phyloP scores from a whole-genome alignment of 2,888 invertebrate genomes.

The Drosophila ustulata region DNA sequence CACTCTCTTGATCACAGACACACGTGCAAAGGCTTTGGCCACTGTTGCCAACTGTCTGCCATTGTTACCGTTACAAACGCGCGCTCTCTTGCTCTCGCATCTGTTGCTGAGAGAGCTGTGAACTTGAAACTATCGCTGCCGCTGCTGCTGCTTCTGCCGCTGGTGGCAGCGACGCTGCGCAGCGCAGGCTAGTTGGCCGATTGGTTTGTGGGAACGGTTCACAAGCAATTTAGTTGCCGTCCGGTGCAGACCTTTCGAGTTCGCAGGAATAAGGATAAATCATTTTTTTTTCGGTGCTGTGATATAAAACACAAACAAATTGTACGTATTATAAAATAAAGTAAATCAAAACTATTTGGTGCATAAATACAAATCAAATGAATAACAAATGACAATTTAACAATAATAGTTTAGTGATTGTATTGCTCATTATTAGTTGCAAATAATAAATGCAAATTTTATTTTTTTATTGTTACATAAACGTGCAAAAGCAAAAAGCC shows the following conservation, averaged over 20 bases:
- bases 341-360: constrained; percentile 21
- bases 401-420: constrained; percentile 16
- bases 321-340: constrained; percentile 74
- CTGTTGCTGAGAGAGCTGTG: constrained; percentile 65
- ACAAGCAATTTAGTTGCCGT: constrained; percentile 83
- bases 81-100: constrained; percentile 36
- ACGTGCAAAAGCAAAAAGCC: constrained; percentile 29
- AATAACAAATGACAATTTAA: constrained; percentile 16
- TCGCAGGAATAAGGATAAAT: constrained; percentile 75
- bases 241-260: constrained; percentile 82
- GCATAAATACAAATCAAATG: constrained; percentile 31
- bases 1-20: constrained; percentile 36
- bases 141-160: constrained; percentile 7
- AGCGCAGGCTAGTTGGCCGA: constrained; percentile 65
- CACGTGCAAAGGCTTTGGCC: constrained; percentile 41
- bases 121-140: constrained; percentile 48
- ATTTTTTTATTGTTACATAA: constrained; percentile 62
- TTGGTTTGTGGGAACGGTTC: constrained; percentile 55
- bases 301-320: constrained; percentile 82
- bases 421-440: neutral
- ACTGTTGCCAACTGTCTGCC: constrained; percentile 51
- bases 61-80: constrained; percentile 29
- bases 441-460: constrained; percentile 4
- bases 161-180: constrained; percentile 47
- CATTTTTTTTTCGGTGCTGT: constrained; percentile 82